Evolutionary conservation across 1,140 invertebrate species (phyloP), one percentile per base, ranked within the genome.

Genomic region (Drosophila prosaltans): DNA sequence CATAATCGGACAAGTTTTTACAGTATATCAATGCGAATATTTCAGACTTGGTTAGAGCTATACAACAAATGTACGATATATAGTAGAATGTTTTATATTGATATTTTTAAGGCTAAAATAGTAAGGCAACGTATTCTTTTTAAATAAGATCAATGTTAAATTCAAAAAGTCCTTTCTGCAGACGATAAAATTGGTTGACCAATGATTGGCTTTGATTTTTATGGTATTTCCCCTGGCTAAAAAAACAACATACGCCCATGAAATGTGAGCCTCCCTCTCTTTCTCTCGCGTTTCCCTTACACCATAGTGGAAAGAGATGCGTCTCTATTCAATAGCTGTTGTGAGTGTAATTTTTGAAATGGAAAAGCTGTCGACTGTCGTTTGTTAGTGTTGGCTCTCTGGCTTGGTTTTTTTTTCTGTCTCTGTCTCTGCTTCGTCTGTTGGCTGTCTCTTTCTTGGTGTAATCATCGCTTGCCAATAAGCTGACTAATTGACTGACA

Each of bases 401-500:
- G 57, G 64, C 72, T 79, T 82, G 70, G 78, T 36, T 30, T 30
- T 30, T 30, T 30, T 30, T 30, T 30, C 72, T 78, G 68, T 88
- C 73, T 30, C 28, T 30, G 83, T 88, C 73, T 30, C 28, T 30
- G 83, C 83, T 81, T 84, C 72, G 80, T 88, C 88, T 78, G 60
- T 64, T 78, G 64, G 64, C 74, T 48, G 16, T 45, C 28, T 24
- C 43, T 45, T 80, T 80, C 74, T 72, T 69, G 76, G 65, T 84
- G 85, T 79, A 89, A 89, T 89, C 84, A 89, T 90, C 85, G 80
- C 84, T 89, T 90, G 84, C 84, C 84, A 89, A 89, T 89, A 89
- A 89, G 84, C 84, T 89, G 85, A 89, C 84, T 89, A 89, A 89
- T 89, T 89, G 84, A 89, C 84, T 89, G 84, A 89, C 84, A 89